Conservation (phyloP, 92 coral and sea anemone genomes). For the Metridium senile region DNA sequence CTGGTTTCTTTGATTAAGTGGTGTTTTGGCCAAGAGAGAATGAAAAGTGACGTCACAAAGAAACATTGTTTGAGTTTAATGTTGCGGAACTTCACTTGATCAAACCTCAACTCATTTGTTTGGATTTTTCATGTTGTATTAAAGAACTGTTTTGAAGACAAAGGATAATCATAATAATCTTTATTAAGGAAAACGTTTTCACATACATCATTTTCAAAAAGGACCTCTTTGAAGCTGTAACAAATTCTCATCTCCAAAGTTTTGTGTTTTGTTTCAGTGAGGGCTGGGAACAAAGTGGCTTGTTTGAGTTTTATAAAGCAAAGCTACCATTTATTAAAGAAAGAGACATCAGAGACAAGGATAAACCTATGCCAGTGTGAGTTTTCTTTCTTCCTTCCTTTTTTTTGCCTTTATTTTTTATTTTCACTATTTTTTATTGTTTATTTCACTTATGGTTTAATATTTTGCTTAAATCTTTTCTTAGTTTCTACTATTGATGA, state of each 20-base stretch:
- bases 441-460: not conserved
- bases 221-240: too few species aligned
- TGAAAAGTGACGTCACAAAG: too few species aligned
- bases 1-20: too few species aligned
- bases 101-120: too few species aligned
- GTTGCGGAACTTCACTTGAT: too few species aligned
- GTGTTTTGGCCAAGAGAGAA: too few species aligned
- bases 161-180: too few species aligned
- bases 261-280: constrained; percentile 58
- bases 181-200: too few species aligned
- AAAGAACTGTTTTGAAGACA: too few species aligned
- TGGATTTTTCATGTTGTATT: too few species aligned
- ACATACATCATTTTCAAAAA: too few species aligned
- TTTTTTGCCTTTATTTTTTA: not conserved
- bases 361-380: constrained; percentile 39
- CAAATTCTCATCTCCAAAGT: not conserved
- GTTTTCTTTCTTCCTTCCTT: not conserved
- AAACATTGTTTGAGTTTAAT: too few species aligned
- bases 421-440: not conserved
- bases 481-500: not conserved
- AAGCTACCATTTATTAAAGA: constrained; percentile 89
- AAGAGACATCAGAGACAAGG: constrained; percentile 78
- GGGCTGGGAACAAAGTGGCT: constrained; percentile 98
- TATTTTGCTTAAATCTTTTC: not conserved
- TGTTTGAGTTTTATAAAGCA: constrained; percentile 95